Base-by-base conservation (phyloP, 2,888 invertebrate genomes). In the Pediacus dermestoides region DNA sequence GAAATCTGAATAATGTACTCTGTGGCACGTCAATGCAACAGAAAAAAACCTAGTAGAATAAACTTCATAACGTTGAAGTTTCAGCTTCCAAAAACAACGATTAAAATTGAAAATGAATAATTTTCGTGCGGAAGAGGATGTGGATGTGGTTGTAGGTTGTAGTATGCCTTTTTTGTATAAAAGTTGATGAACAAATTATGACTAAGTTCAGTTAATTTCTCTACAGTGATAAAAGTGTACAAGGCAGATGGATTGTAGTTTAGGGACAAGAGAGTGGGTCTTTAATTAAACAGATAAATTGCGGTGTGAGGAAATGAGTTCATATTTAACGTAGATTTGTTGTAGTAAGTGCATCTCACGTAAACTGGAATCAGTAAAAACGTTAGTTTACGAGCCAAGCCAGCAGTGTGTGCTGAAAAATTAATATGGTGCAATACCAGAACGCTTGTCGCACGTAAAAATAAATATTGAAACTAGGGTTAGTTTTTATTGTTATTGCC, bases 391-490 rank as follows among this genome's bases (percentile, higher is more conserved):
- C 52, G 52, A 48, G 44, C 50, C 23, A 23, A 25, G 30, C 41
- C 39, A 38, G 36, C 49, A 45, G 48, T 47, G 48, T 34, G 40
- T 44, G 39, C 48, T 63, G 60, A 60, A 61, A 61, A 63, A 61
- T 61, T 63, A 63, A 63, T 61, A 57, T 46, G 42, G 50, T 47
- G 48, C 49, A 47, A 50, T 46, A 48, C n/a, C n/a, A n/a, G n/a
- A n/a, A 46, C 48, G 48, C 50, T 47, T 53, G 55, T 50, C 55
- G 56, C 50, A 42, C 55, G 58, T 58, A 54, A 57, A 59, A 58
- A 59, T 60, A 55, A 59, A 61, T 57, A 60, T 60, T 58, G 59
- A 56, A 58, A 60, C 49, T 50, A 46, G 57, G 58, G 58, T 55
- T 57, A 55, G 53, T 54, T 61, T 59, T 61, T 60, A 61, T 56